Base-by-base conservation (phyloP, 2,888 invertebrate species). In the Athalia cordata region DNA sequence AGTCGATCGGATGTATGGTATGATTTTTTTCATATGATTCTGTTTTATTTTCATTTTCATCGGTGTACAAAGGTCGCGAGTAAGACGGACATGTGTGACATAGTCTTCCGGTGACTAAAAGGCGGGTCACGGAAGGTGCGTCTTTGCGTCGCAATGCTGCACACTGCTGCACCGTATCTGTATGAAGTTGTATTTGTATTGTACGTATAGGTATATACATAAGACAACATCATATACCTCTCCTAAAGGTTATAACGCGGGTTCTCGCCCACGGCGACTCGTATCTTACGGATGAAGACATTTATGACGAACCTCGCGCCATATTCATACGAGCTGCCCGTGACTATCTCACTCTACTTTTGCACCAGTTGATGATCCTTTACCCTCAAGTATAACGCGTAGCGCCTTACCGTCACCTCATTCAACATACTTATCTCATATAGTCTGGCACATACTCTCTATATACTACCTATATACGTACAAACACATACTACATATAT, bases 201-300 rank as follows among this genome's bases (percentile, higher is more conserved):
- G 0, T 4, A 7, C 7, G 55, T 55, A 29, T 29, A 29, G 29
- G 29, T 29, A 29, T 29, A 29, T 29, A 55, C 55, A 7, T n/a
- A 55, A 11, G 55, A 9, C 9, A 11, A 43, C 47, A 47, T 50
- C 11, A n/a, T 45, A 9, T 59, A 13, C 52, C 47, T 59, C 72
- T 59, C 72, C 29, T 72, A 72, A 84, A 80, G 82, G 82, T 81
- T 81, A 81, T 81, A 29, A 79, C 81, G 81, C 83, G 81, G 84
- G 83, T 82, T 81, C 81, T 86, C 88, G 87, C 88, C 87, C 87
- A 87, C 87, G 85, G 85, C 85, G 82, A 86, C 87, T 89, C 89
- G 87, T 89, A 89, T 89, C 89, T 89, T 87, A 87, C 86, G 87
- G 86, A 89, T 89, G 88, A 88, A 89, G 89, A 89, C 89, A 86